Conservation (phyloP, 2,797 vertebrate species). For the Astyanax mexicanus region DNA sequence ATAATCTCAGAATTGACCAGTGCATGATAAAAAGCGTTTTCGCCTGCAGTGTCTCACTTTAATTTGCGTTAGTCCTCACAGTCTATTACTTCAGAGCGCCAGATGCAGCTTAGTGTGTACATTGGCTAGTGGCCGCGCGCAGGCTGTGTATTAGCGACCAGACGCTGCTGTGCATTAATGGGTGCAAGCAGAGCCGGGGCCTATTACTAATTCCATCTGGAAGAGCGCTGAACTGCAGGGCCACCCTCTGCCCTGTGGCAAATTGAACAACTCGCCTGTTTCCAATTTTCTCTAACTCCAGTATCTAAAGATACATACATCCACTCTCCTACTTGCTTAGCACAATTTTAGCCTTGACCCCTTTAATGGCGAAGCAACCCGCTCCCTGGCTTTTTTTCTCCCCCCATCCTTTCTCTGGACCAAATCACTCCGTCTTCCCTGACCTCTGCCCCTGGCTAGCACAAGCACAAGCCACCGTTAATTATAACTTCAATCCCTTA, state of each 20-base stretch:
- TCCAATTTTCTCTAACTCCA: conserved; percentile 59
- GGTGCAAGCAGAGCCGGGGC: conserved; percentile 27
- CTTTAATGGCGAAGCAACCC: conserved; percentile 45
- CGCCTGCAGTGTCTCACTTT: too few relatives aligned
- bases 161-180: conserved; percentile 39
- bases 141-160: conserved; percentile 16
- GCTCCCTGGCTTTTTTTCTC: conserved; percentile 15
- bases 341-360: conserved; percentile 46
- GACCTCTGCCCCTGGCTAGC: conserved; percentile 46
- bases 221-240: conserved; percentile 43
- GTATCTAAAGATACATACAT: conserved; percentile 48
- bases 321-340: conserved; percentile 12
- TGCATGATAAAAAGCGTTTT: too few relatives aligned
- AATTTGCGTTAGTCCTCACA: not conserved
- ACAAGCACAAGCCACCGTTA: conserved; percentile 43
- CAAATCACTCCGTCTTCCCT: conserved; percentile 31
- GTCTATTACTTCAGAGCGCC: not conserved
- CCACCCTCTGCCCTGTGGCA: conserved; percentile 53
- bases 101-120: not conserved
- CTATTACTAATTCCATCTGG: conserved; percentile 59
- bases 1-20: too few relatives aligned
- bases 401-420: not conserved
- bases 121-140: not conserved
- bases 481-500: conserved; percentile 50
- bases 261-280: conserved; percentile 59